Percentiles rank a stretch among this genome's conserved stretches.
phyloP scores from a whole-genome alignment of 2,113 vertebrate genomes.

The Stegastes partitus region DNA sequence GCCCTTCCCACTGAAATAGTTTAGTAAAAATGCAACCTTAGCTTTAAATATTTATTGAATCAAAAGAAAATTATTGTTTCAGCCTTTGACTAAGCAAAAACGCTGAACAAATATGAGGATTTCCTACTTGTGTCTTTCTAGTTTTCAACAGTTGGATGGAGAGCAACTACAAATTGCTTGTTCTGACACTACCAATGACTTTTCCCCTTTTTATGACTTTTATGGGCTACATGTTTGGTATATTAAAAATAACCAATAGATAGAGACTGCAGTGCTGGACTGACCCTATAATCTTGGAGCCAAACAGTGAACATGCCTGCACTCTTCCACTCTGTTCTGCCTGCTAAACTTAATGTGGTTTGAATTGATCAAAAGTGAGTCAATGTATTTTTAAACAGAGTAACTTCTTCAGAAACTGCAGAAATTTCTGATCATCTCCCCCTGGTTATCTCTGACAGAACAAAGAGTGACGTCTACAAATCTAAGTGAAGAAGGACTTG shows the following conservation, averaged over 20 bases:
- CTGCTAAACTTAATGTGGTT: conserved; percentile 10
- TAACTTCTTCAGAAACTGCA: conserved; percentile 30
- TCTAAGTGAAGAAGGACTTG: background rate
- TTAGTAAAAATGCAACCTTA: too few species aligned
- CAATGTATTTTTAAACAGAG: conserved; percentile 20
- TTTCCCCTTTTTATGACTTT: too few species aligned
- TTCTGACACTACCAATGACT: too few species aligned
- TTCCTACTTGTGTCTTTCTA: background rate
- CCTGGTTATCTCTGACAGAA: conserved; percentile 27
- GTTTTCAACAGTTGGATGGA: too few species aligned
- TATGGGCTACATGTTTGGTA: too few species aligned
- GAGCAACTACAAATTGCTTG: too few species aligned
- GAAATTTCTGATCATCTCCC: conserved; percentile 36
- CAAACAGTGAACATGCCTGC: too few species aligned
- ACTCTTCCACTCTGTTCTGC: background rate
- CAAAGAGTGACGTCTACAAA: conserved; percentile 21
- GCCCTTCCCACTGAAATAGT: too few species aligned
- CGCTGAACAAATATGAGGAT: background rate
- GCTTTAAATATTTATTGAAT: too few species aligned
- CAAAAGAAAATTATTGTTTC: background rate
- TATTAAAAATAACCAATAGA: too few species aligned
- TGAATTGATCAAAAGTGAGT: conserved; percentile 37
- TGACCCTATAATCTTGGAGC: too few species aligned
- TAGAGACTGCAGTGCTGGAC: too few species aligned
- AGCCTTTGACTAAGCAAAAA: background rate